Conservation (phyloP, 2,113 vertebrate genomes). For the Halcyon malimbica region DNA sequence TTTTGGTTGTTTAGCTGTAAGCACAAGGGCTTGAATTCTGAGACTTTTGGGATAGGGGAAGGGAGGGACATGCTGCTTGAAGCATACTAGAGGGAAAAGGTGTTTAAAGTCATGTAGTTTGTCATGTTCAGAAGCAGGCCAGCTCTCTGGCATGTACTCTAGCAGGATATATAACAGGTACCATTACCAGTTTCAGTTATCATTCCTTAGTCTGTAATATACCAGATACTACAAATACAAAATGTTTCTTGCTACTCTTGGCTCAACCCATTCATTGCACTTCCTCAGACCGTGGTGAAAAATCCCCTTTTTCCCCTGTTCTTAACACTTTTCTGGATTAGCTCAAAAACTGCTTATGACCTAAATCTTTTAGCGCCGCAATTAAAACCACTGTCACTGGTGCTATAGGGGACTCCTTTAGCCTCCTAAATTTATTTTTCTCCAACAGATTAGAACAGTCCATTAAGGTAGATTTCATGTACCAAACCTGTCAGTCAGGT, state of each 20-base stretch:
- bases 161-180: not conserved
- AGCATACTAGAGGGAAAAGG: not conserved
- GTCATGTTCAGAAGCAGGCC: rapidly evolving
- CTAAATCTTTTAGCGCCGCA: not conserved
- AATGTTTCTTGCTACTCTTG: not conserved
- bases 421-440: not conserved
- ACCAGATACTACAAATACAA: not conserved
- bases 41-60: not conserved
- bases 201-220: not conserved
- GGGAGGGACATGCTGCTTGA: not conserved
- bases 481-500: conserved; percentile 1
- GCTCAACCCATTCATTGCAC: not conserved
- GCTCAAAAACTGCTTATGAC: not conserved
- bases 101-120: not conserved
- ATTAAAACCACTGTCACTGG: conserved; percentile 15
- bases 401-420: not conserved
- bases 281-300: not conserved
- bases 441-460: conserved; percentile 5
- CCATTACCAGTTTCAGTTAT: not conserved
- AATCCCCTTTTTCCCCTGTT: not conserved
- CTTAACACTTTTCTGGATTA: not conserved
- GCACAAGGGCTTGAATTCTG: not conserved
- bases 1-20: not conserved
- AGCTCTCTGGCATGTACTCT: not conserved
- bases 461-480: not conserved